Evolutionary conservation across 2,113 vertebrate genomes (phyloP).

Genomic region (Aphelocoma coerulescens): DNA sequence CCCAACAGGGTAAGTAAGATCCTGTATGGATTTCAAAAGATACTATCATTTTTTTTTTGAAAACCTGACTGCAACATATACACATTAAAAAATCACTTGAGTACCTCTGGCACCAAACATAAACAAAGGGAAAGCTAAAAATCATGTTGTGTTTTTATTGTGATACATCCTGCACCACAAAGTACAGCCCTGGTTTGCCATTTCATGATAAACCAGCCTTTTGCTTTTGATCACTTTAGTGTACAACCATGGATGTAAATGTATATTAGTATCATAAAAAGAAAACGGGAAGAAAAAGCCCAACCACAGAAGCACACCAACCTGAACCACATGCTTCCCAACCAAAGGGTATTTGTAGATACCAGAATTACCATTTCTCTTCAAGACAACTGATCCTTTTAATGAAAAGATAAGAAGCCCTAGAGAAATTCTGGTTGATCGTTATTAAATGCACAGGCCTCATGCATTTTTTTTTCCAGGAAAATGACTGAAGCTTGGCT

Average conservation of each 20-base stretch:
- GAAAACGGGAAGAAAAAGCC: not conserved
- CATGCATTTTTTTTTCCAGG: not conserved
- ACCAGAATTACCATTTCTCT: conserved; percentile 39
- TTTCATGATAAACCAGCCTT: not conserved
- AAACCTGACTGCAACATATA: conserved; percentile 7
- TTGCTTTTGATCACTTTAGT: conserved; percentile 22
- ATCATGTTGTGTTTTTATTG: conserved; percentile 31
- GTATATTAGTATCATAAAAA: not conserved
- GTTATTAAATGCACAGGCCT: conserved; percentile 11
- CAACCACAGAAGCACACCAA: not conserved
- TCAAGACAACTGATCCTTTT: conserved; percentile 28
- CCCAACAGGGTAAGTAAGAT: conserved; percentile 11
- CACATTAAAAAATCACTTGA: conserved; percentile 1
- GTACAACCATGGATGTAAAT: not conserved
- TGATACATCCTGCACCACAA: not conserved
- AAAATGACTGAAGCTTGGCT: conserved; percentile 43
- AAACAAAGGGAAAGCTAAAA: conserved; percentile 37
- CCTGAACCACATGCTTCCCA: not conserved
- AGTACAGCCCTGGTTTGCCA: not conserved
- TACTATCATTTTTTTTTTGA: not conserved
- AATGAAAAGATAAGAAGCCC: conserved; percentile 35
- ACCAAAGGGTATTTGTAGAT: not conserved
- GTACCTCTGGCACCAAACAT: conserved; percentile 42
- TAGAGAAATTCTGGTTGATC: conserved; percentile 32
- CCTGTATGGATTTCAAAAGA: not conserved